Base-by-base conservation (phyloP, 2,888 invertebrate species). In the Acrocera orbiculus region DNA sequence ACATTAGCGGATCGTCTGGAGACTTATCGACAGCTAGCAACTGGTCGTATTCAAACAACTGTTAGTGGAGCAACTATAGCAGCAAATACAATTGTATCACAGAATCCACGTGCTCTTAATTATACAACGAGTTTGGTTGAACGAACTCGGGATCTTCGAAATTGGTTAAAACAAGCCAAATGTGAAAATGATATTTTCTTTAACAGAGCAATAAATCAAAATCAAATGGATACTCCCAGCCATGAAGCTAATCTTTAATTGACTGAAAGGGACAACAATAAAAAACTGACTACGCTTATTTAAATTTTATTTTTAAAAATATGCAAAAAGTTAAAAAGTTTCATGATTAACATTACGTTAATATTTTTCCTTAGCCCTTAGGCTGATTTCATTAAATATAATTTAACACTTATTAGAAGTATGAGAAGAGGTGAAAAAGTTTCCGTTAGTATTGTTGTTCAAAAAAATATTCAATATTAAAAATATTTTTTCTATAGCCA, bases 111-210 rank as follows among this genome's bases (percentile, higher is more conserved):
- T 3, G 56, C 58, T 8, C 65, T 69, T 16, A 67, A 67, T 32
- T 66, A 68, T 15, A 66, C 72, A 3, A 69, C 72, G 6, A 71
- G 69, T 34, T 51, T 75, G 34, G 71, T 72, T 30, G 75, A 75
- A 47, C 61, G 74, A 22, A 73, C 74, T 2, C 61, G 70, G 35
- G 73, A 73, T 45, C 56, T 75, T 38, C 62, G 73, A 39, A 73
- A 75, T 46, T 76, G 75, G 76, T 51, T 76, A 37, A 62, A 70
- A 11, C 73, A 73, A 43, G 60, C 59, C 0, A 60, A 58, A 45
- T 57, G 51, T 27, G 59, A 59, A 51, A 58, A 59, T 30, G 58
- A 58, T 16, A 42, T 59, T 15, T 42, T 54, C 4, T 30, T 42
- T 8, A 28, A 29, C 11, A 25, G 30, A 17, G 33, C 30, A 22